Base-by-base conservation (phyloP, 2,888 invertebrate genomes). In the Stenodema calcarata region DNA sequence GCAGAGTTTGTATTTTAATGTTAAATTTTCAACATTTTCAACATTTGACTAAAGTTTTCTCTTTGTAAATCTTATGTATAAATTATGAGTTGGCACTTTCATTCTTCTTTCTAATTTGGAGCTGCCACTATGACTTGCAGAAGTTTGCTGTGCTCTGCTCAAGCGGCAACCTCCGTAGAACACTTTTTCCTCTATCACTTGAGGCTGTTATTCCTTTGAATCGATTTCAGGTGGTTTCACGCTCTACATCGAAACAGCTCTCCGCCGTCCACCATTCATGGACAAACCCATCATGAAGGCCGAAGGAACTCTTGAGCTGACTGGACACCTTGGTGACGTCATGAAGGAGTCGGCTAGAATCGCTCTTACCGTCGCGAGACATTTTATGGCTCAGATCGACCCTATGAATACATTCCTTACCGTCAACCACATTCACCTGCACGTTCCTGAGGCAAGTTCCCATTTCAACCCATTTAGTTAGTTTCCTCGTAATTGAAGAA, bases 301-400 rank as follows among this genome's bases (percentile, higher is more conserved):
- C 16, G 92, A 92, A 80, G 97, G 97, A 4, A 93, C 94, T 6
- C 92, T 98, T 87, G 96, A 97, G 91, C 91, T 97, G 87, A 99
- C 99, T 0, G 99, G 99, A 0, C 98, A 99, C 92, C 93, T 99
- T 87, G 99, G 99, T 0, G 98, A 99, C 91, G 99, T 99, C 0
- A 99, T 99, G 99, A 99, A 99, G 92, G 99, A 99, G 92, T 98
- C 98, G 0, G 96, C 96, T 9, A 94, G 95, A 90, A 98, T 99
- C 89, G 98, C 99, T 0, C 94, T 98, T 90, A 99, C 99, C 0
- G 98, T 97, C 42, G 97, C 99, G 0, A 94, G 97, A 89, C 96
- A 97, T 91, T 97, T 94, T 90, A 91, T 99, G 88, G 90, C 92
- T 0, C 90, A 91, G 1, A 89, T 93, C 23, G 94, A 95, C 86